These are phyloP conservation scores for Calameuta idolon DNA, from an alignment of 2,888 invertebrate genomes.

Conservation along the genomic window DNA sequence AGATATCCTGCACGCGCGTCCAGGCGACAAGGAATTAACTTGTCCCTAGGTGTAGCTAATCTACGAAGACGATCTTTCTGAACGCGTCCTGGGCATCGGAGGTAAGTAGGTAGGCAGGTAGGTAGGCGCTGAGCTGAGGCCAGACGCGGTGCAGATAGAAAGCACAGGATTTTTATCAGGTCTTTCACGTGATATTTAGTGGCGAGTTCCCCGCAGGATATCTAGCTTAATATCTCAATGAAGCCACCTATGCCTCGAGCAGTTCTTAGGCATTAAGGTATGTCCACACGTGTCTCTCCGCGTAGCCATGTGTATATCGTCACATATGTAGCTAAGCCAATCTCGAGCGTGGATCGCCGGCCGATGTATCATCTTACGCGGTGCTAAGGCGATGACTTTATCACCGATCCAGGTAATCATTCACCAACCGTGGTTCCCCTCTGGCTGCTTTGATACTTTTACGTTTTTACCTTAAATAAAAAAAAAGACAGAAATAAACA, in stretches of 20 bases:
- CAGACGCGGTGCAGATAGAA: constrained; percentile 32
- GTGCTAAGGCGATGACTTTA: constrained; percentile 67
- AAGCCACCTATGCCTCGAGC: constrained; percentile 10
- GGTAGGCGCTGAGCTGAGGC: neutral
- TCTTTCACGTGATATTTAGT: constrained; percentile 46
- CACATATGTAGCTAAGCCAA: constrained; percentile 27
- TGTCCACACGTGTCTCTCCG: neutral
- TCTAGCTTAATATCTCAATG: constrained; percentile 49
- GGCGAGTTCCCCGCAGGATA: constrained; percentile 38
- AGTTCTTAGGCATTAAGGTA: neutral
- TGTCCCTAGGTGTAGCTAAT: constrained; percentile 32
- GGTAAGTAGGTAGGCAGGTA: neutral
- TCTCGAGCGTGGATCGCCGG: constrained; percentile 61
- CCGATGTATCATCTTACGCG: constrained; percentile 67
- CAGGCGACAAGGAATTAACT: constrained; percentile 47
- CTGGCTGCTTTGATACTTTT: constrained; percentile 21
- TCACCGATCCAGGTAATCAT: constrained; percentile 64
- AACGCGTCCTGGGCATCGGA: neutral
- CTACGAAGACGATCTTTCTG: neutral
- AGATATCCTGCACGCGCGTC: constrained; percentile 1
- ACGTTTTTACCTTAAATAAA: constrained; percentile 20
- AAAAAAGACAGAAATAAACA: neutral
- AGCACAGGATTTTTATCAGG: constrained; percentile 19
- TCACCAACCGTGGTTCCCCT: constrained; percentile 38
- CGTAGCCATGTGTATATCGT: neutral